These are phyloP conservation scores for Otis tarda DNA, from an alignment of 2,113 vertebrate genomes.

Conservation along the genomic window DNA sequence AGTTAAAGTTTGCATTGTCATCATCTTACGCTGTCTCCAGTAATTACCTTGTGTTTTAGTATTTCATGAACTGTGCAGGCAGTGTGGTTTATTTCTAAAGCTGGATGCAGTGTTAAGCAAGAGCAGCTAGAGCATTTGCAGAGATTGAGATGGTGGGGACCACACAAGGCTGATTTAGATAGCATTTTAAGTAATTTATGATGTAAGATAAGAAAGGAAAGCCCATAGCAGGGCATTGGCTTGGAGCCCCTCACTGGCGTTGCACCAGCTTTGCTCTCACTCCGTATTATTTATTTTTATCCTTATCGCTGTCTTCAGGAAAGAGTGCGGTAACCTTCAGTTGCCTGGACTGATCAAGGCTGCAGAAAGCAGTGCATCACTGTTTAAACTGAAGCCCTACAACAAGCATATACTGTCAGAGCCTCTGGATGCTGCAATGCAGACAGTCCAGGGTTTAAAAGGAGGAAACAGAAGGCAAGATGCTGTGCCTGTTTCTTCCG, in stretches of 20 bases:
- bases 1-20: background rate
- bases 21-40: background rate
- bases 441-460: background rate
- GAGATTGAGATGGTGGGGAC: background rate
- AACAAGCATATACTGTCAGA: background rate
- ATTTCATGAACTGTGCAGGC: background rate
- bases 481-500: slow-evolving; percentile 27
- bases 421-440: background rate
- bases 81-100: background rate
- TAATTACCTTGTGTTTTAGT: slow-evolving; percentile 21
- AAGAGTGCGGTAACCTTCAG: background rate
- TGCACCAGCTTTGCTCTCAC: background rate
- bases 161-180: background rate
- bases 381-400: background rate
- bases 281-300: background rate
- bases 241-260: background rate
- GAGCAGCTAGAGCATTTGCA: background rate
- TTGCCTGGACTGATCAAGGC: background rate
- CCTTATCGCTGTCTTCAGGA: background rate
- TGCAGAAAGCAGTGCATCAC: background rate
- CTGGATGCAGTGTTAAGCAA: background rate
- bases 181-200: background rate
- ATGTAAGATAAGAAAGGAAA: background rate
- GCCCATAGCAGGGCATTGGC: background rate
- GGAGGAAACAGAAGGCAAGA: background rate